These are phyloP conservation scores for Penaeus japonicus DNA, from an alignment of 1,140 invertebrate genomes.

Conservation along the genomic window DNA sequence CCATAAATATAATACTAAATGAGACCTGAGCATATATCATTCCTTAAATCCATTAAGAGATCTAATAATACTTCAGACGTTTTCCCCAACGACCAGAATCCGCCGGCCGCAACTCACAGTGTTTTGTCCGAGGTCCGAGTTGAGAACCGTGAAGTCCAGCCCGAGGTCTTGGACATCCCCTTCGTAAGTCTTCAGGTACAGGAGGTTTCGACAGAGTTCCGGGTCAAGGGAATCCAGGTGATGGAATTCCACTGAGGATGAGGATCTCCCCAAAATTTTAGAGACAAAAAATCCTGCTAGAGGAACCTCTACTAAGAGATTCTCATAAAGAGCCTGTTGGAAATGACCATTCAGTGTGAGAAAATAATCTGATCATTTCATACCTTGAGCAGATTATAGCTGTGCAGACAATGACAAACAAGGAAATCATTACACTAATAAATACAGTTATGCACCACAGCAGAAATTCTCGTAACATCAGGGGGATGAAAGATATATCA, in stretches of 20 bases:
- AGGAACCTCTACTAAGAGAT: constrained; percentile 91
- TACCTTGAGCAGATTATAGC: too few species aligned
- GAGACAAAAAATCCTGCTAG: constrained; percentile 92
- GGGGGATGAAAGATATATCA: too few species aligned
- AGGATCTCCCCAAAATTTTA: constrained; percentile 80
- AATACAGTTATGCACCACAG: too few species aligned
- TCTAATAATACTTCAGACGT: background rate
- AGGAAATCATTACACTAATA: too few species aligned
- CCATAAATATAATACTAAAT: too few species aligned
- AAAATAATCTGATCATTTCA: too few species aligned
- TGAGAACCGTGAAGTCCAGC: constrained; percentile 93
- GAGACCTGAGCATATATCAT: too few species aligned
- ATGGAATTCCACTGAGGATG: constrained; percentile 87
- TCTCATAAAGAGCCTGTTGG: constrained; percentile 89
- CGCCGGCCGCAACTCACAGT: constrained; percentile 67
- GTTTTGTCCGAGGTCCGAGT: constrained; percentile 89
- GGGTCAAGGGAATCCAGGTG: constrained; percentile 93
- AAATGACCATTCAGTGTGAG: background rate
- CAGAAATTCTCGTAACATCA: too few species aligned
- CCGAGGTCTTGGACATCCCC: constrained; percentile 69
- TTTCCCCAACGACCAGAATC: too few species aligned
- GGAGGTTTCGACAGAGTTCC: constrained; percentile 87
- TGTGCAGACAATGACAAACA: too few species aligned
- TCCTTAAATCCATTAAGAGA: too few species aligned
- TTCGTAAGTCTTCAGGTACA: constrained; percentile 78